A percentile compares a stretch with the other conserved stretches of the same genome.
phyloP scores from a whole-genome alignment of 1,140 invertebrate genomes.

The Solenopsis fugax region DNA sequence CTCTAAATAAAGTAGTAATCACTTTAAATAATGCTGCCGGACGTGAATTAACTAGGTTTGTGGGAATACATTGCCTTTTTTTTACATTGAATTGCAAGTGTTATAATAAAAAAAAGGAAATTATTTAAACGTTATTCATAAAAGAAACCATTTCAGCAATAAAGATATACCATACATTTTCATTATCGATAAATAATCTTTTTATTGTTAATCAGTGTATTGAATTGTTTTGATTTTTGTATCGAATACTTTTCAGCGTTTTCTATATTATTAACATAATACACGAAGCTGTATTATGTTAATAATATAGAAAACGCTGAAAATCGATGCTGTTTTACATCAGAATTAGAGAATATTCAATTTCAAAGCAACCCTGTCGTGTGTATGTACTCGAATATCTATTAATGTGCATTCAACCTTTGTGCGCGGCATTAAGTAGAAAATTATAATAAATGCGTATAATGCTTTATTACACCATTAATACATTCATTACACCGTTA shows the following conservation, averaged over 20 bases:
- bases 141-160: neutral
- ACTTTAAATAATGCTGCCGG: too few species aligned
- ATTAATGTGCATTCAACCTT: conserved; percentile 12
- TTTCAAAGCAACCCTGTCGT: conserved; percentile 3
- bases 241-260: neutral
- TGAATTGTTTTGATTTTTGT: neutral
- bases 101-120: too few species aligned
- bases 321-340: neutral
- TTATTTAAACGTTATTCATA: neutral
- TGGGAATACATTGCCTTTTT: too few species aligned
- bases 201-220: neutral
- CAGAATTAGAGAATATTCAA: conserved; percentile 30
- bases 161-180: neutral
- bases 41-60: too few species aligned
- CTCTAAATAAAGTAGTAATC: too few species aligned
- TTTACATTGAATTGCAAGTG: too few species aligned
- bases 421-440: neutral
- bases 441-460: neutral
- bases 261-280: neutral
- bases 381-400: neutral
- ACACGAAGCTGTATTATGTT: neutral
- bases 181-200: conserved; percentile 3
- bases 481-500: neutral
- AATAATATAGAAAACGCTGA: too few species aligned
- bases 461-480: neutral